phyloP scores from a whole-genome alignment of 1,140 invertebrate genomes.

The Drosophila setifemur region DNA sequence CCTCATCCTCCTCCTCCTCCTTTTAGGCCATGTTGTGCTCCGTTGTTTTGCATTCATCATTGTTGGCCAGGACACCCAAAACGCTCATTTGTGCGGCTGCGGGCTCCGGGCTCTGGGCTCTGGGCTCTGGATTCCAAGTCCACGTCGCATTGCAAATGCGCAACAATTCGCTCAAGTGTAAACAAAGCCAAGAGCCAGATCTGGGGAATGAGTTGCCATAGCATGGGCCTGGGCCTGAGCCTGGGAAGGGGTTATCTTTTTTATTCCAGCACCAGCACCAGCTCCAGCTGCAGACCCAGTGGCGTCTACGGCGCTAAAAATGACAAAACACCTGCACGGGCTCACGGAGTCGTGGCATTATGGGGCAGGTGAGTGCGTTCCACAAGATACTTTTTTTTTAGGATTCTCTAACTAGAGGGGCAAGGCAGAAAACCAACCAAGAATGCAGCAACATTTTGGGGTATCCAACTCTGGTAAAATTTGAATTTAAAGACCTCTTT shows the following conservation, averaged over 20 bases:
- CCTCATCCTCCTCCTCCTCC: background rate
- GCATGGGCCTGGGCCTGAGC: background rate
- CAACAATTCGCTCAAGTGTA: conserved; percentile 81
- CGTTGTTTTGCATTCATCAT: conserved; percentile 9
- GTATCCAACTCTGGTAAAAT: background rate
- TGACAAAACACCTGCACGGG: conserved; percentile 73
- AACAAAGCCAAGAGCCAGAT: conserved; percentile 55
- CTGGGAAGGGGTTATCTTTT: conserved; percentile 2
- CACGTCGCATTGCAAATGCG: conserved; percentile 58
- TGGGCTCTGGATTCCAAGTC: background rate
- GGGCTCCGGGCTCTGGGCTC: background rate
- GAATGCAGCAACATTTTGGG: background rate
- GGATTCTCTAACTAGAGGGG: conserved; percentile 10
- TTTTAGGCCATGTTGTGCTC: conserved; percentile 13
- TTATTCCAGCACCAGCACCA: conserved; percentile 1
- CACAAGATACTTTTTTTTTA: conserved; percentile 20
- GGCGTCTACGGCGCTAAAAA: conserved; percentile 60
- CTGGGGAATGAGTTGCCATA: background rate
- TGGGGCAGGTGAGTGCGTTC: background rate
- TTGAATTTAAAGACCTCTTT: background rate
- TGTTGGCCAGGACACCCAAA: conserved; percentile 22
- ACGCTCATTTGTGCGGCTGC: conserved; percentile 46
- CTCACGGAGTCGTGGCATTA: background rate
- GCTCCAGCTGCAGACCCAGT: no score
- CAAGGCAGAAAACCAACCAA: background rate